These are phyloP conservation scores for Xerus rutilus DNA, from an alignment of 2,797 vertebrate species.

Conservation along the genomic window DNA sequence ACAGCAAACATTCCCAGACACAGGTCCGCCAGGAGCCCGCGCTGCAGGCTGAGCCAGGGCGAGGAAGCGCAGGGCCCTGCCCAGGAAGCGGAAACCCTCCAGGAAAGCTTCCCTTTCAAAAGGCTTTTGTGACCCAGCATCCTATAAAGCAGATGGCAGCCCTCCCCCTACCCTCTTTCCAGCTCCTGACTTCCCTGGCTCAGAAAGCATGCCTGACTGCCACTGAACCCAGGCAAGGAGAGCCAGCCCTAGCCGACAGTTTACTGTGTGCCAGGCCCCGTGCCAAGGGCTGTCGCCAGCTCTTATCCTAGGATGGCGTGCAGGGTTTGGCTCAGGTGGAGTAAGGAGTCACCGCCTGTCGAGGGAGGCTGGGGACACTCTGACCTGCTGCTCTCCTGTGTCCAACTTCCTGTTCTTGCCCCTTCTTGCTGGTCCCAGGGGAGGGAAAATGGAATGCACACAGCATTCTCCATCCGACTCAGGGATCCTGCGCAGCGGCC, in stretches of 20 bases:
- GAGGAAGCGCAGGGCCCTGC: not conserved
- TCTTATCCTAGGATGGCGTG: not conserved
- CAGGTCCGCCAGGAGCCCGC: not conserved
- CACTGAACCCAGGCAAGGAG: conserved; percentile 2
- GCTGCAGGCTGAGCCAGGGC: not conserved
- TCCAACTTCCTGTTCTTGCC: not conserved
- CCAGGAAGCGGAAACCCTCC: not conserved
- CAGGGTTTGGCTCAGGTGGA: not conserved
- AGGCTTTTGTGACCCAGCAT: conserved; percentile 59
- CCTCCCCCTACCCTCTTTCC: not conserved
- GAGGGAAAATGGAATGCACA: not conserved
- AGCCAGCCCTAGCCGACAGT: conserved; percentile 12
- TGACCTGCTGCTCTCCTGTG: not conserved
- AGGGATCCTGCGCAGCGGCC: not conserved
- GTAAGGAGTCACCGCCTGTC: not conserved
- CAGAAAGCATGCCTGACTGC: not conserved
- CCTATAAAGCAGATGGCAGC: conserved; percentile 47
- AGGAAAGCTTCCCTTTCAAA: conserved; percentile 14
- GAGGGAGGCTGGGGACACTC: not conserved
- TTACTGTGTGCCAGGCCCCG: not conserved
- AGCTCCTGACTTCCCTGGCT: conserved; percentile 49
- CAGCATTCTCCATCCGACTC: not conserved
- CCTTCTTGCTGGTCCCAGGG: not conserved
- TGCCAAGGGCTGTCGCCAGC: not conserved
- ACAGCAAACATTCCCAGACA: conserved; percentile 48